Conservation (phyloP, 2,888 invertebrate species). For the Caenorhabditis auriculariae region DNA sequence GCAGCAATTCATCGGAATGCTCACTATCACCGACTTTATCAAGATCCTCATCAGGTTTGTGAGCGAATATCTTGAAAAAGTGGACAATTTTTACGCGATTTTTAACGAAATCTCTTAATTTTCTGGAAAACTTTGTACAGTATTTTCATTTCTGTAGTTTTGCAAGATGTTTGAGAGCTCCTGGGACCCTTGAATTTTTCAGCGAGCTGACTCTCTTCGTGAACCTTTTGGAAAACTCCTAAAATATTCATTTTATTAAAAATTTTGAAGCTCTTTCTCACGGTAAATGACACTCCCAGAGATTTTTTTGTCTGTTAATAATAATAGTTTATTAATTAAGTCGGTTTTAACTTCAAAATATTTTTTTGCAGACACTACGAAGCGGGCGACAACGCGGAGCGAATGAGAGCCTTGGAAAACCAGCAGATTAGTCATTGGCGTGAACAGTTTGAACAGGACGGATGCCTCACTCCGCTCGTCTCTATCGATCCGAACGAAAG, state of each 20-base stretch:
- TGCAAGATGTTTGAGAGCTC: too few relatives aligned
- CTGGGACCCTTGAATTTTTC: too few relatives aligned
- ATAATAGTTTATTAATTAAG: not conserved
- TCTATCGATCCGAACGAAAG: conserved; percentile 67
- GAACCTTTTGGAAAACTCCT: too few relatives aligned
- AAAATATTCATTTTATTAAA: too few relatives aligned
- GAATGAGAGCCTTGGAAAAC: conserved; percentile 67
- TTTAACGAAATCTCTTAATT: too few relatives aligned
- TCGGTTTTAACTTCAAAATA: not conserved
- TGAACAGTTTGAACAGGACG: conserved; percentile 58
- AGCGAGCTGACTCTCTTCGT: too few relatives aligned
- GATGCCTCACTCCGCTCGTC: conserved; percentile 64
- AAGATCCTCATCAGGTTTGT: conserved; percentile 66
- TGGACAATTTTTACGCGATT: not conserved
- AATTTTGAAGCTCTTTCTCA: not conserved
- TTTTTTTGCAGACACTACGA: conserved; percentile 53
- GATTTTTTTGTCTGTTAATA: not conserved
- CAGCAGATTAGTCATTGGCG: conserved; percentile 69
- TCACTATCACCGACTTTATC: conserved; percentile 70
- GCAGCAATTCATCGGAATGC: conserved; percentile 75
- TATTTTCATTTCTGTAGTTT: too few relatives aligned
- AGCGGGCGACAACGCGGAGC: conserved; percentile 50
- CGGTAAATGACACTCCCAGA: not conserved
- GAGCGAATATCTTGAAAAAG: not conserved
- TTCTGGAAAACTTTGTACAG: too few relatives aligned